Evolutionary conservation across 2,113 vertebrate species (phyloP), one percentile per base, ranked within the genome.

Genomic region (Cephalopterus ornatus): DNA sequence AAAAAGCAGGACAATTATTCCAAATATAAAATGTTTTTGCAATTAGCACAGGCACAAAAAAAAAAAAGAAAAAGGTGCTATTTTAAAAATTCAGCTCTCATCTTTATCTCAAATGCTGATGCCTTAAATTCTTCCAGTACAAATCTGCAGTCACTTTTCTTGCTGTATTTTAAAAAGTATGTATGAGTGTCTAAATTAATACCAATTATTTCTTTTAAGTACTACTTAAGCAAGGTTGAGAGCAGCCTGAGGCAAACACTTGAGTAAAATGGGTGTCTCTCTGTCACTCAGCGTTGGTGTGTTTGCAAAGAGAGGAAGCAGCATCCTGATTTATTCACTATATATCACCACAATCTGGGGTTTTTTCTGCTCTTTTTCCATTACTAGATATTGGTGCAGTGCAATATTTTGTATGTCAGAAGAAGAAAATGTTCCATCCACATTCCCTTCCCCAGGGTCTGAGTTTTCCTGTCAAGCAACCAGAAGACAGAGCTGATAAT

Each of bases 321-420:
- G 59, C 50, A 39, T 4, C 4, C 41, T 87, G 92, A 94, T 93
- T 91, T 91, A 89, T 89, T 91, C 93, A 58, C 56, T 62, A 70
- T 37, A 59, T 26, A 91, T 72, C 91, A 88, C 65, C 94, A 75
- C 61, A 84, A 90, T 65, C 79, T 79, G 33, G n/a, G 14, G 41
- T 76, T 82, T 68, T 28, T 21, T 35, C 68, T 74, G 75, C 74
- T 59, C 62, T 78, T 89, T 74, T 83, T 26, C 84, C 18, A 17
- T 79, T 75, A 32, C 73, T 55, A 87, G 88, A 16, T n/a, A 87
- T 80, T 12, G 37, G 37, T n/a, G 66, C 56, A 59, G 65, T 46
- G 68, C 93, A 95, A 91, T 92, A 87, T 87, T 87, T 93, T 88
- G 52, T 78, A 72, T 62, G 88, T 90, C 96, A 94, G 37, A 94